Evolutionary conservation across 2,113 vertebrate genomes (phyloP), one percentile per base, ranked within the genome.

Genomic region (Dipodomys stephensi): DNA sequence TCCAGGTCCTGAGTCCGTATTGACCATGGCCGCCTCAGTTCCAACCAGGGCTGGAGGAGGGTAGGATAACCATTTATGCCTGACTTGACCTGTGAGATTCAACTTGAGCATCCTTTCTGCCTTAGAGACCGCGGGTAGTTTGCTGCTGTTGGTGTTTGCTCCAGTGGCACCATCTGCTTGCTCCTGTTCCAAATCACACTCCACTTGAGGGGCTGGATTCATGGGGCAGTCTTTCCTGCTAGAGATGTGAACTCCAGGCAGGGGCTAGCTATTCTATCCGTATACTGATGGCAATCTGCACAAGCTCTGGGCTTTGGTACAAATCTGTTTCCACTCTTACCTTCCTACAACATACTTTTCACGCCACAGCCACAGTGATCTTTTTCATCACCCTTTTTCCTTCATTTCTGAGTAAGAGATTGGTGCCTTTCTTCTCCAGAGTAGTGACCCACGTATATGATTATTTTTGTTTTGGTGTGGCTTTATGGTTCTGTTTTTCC

Each of bases 61-160:
- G 25, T 15, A 32, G 35, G 16, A 35, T 22, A 27, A 22, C 11
- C 32, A 68, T 46, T 67, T 32, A 20, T 62, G 72, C 78, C 32
- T 46, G 23, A 53, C 25, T 74, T 23, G 57, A 15, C 27, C 46
- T 57, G 22, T 39, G 77, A 81, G 72, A 32, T 10, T 76, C 68
- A 8, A 2, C 7, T 13, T 80, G 44, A 28, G 44, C 28, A 12
- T 32, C 25, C 1, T 4, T 4, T 65, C 18, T 76, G 49, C 67
- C 64, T 27, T 16, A 62, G 19, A 39, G n/a, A 27, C 78, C 16
- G 28, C 19, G 44, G 8, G 9, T 30, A 22, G 30, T 27, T 19
- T 3, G 22, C 2, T 15, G 12, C 15, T 44, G 28, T 44, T 28
- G 7, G 3, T 4, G 6, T 19, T 7, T 8, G 8, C n/a, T 49